Evolutionary conservation across 2,888 invertebrate genomes (phyloP).

Genomic region (Pheosia tremula): DNA sequence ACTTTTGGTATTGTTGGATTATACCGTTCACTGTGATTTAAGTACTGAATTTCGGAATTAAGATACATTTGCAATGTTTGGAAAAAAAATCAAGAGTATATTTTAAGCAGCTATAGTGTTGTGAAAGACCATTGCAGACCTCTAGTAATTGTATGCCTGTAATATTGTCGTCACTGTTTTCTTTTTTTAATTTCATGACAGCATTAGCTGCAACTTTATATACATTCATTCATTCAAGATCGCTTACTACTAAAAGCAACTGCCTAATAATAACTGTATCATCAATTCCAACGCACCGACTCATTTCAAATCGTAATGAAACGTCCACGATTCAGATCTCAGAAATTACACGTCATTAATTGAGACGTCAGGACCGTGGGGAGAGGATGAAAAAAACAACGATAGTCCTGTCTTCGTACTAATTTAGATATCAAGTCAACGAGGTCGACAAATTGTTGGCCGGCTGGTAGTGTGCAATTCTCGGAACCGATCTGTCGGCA

Average conservation of each 20-base stretch:
- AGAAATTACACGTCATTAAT: slow-evolving; percentile 78
- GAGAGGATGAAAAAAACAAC: slow-evolving; percentile 56
- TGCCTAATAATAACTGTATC: slow-evolving; percentile 5
- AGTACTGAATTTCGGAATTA: too few relatives aligned
- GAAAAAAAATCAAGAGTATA: too few relatives aligned
- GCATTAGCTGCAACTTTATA: too few relatives aligned
- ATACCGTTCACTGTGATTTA: neutral
- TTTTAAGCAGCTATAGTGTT: too few relatives aligned
- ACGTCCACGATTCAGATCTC: slow-evolving; percentile 71
- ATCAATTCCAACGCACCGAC: slow-evolving; percentile 12
- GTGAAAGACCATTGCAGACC: too few relatives aligned
- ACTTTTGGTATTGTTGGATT: neutral
- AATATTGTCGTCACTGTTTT: too few relatives aligned
- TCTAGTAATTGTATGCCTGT: too few relatives aligned
- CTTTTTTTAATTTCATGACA: too few relatives aligned
- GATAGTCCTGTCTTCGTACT: slow-evolving; percentile 73
- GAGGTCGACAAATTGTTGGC: slow-evolving; percentile 76
- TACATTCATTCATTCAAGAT: too few relatives aligned
- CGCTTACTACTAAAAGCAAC: neutral
- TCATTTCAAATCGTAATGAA: slow-evolving; percentile 43
- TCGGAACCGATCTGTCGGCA: slow-evolving; percentile 42
- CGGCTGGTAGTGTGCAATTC: slow-evolving; percentile 71
- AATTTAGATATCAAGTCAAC: slow-evolving; percentile 80
- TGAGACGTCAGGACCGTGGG: slow-evolving; percentile 70
- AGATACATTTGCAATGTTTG: too few relatives aligned